Percentiles rank a stretch among this genome's conserved stretches.
These are phyloP conservation scores for Dryas iulia DNA, from an alignment of 1,140 invertebrate genomes.

Conservation along the genomic window DNA sequence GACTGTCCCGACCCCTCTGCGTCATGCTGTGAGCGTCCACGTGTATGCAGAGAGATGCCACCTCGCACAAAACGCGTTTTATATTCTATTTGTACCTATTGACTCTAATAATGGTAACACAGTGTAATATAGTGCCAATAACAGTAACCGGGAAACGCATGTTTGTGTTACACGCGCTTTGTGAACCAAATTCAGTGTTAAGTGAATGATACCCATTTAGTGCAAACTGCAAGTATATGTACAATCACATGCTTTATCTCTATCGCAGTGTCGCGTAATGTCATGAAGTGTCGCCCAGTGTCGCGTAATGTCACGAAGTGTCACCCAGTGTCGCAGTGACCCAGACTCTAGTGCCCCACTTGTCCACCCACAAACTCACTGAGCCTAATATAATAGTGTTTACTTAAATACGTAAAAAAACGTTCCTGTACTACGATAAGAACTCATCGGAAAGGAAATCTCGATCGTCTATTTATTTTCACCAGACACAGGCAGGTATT, in stretches of 20 bases:
- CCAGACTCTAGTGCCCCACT: conserved; percentile 12
- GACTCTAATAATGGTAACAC: background rate
- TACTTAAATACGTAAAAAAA: conserved; percentile 46
- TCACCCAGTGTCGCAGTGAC: background rate
- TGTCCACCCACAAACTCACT: conserved; percentile 15
- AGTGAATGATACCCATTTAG: background rate
- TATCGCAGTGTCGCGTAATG: background rate
- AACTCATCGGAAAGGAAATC: conserved; percentile 22
- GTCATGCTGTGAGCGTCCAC: conserved; percentile 45
- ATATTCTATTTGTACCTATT: conserved; percentile 1
- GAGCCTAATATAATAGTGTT: no score
- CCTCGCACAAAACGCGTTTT: conserved; percentile 12
- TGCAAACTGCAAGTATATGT: background rate
- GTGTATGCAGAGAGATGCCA: background rate
- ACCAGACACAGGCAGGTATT: conserved; percentile 37
- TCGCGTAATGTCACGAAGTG: background rate
- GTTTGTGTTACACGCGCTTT: background rate
- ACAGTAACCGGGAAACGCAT: background rate
- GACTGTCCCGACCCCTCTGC: conserved; percentile 57
- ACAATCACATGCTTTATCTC: background rate
- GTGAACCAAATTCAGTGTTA: background rate
- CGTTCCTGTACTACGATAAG: conserved; percentile 63
- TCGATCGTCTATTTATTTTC: conserved; percentile 48
- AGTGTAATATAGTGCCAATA: background rate
- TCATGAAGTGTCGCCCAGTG: background rate